Conservation (phyloP, 1,140 invertebrate species). For the Atta texana region DNA sequence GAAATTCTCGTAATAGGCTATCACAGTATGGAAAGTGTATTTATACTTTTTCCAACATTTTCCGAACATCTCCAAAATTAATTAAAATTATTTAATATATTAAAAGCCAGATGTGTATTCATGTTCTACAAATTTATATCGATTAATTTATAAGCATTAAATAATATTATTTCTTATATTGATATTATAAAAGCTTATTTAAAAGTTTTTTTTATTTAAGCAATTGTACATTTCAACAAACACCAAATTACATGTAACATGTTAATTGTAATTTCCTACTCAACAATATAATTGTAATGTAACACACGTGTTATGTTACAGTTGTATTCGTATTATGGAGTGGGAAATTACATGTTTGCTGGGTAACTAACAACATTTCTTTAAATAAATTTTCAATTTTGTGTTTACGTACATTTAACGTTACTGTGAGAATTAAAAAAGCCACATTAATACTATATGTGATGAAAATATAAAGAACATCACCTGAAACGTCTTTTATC, state of each 20-base stretch:
- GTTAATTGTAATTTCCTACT: too few relatives aligned
- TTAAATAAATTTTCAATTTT: neutral
- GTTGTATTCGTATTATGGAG: too few relatives aligned
- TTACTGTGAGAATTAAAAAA: neutral
- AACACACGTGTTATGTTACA: too few relatives aligned
- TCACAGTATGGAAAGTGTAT: constrained; percentile 7
- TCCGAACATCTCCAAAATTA: neutral
- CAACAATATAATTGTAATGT: too few relatives aligned
- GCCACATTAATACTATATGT: neutral
- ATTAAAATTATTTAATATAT: neutral
- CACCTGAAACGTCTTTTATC: neutral
- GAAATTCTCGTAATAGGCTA: constrained; percentile 30
- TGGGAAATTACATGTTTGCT: too few relatives aligned
- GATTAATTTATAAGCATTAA: neutral
- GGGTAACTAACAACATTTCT: neutral
- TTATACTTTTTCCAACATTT: neutral
- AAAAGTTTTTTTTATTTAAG: neutral
- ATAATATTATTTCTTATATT: neutral
- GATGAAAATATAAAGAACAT: neutral
- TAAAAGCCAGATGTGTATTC: neutral
- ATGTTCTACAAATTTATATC: neutral
- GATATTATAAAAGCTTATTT: neutral
- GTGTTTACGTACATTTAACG: neutral
- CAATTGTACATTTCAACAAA: too few relatives aligned
- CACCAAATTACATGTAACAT: too few relatives aligned